These are phyloP conservation scores for Catharus minimus DNA, from an alignment of 2,113 vertebrate genomes.

Conservation along the genomic window DNA sequence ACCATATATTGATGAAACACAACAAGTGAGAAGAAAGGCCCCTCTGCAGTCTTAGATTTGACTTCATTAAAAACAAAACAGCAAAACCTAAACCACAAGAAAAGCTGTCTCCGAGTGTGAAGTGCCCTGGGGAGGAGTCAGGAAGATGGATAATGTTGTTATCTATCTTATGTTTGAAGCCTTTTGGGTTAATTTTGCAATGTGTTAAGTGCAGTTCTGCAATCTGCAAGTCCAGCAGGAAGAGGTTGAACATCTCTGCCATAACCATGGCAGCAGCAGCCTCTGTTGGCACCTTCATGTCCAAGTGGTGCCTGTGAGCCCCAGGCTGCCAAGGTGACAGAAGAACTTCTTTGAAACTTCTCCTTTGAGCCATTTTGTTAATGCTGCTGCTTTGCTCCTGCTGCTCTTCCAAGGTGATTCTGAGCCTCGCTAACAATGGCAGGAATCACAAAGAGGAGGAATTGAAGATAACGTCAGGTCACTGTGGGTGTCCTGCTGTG, in stretches of 20 bases:
- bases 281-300: accelerated
- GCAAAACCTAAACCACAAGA: not conserved
- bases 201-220: not conserved
- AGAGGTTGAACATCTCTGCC: not conserved
- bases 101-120: not conserved
- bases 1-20: not conserved
- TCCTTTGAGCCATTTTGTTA: not conserved
- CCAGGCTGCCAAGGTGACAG: not conserved
- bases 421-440: not conserved
- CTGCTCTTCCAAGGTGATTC: not conserved
- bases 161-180: not conserved
- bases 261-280: accelerated
- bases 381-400: not conserved
- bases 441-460: accelerated
- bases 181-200: not conserved
- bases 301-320: accelerated
- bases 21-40: not conserved
- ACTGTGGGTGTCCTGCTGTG: not conserved
- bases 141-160: not conserved
- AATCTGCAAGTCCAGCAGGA: not conserved
- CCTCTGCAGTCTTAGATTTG: not conserved
- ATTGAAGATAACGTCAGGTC: not conserved
- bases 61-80: not conserved
- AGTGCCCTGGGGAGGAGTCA: not conserved
- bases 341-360: not conserved